Evolutionary conservation across 2,888 invertebrate genomes (phyloP).

Genomic region (Ischnus inquisitorius): DNA sequence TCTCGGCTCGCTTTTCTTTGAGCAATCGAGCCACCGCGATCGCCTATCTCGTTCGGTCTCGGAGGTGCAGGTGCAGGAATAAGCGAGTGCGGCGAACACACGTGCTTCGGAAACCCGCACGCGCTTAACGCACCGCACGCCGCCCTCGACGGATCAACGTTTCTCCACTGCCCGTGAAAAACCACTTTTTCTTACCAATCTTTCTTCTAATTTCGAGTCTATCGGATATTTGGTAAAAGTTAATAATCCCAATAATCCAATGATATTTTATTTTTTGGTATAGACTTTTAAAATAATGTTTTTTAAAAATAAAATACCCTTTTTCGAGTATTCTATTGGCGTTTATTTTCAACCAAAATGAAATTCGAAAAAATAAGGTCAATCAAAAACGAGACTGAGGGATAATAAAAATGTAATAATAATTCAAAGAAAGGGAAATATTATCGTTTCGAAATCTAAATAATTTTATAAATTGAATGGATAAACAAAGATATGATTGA

Average conservation of each 20-base stretch:
- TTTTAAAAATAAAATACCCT: too few relatives aligned
- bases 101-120: slow-evolving; percentile 64
- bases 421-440: too few relatives aligned
- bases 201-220: background rate
- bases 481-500: too few relatives aligned
- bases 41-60: slow-evolving; percentile 73
- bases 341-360: too few relatives aligned
- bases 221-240: background rate
- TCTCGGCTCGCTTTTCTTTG: slow-evolving; percentile 47
- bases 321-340: too few relatives aligned
- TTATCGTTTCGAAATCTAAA: too few relatives aligned
- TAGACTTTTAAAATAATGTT: too few relatives aligned
- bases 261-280: too few relatives aligned
- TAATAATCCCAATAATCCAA: background rate
- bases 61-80: slow-evolving; percentile 74
- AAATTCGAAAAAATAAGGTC: too few relatives aligned
- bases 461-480: too few relatives aligned
- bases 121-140: slow-evolving; percentile 21
- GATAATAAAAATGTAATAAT: too few relatives aligned
- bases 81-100: slow-evolving; percentile 55
- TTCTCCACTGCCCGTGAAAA: slow-evolving; percentile 23
- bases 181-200: background rate
- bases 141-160: slow-evolving; percentile 50
- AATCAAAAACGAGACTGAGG: too few relatives aligned
- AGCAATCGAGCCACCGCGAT: slow-evolving; percentile 67